Evolutionary conservation across 2,888 invertebrate species (phyloP).

Genomic region (Chalcosyrphus nemorum): DNA sequence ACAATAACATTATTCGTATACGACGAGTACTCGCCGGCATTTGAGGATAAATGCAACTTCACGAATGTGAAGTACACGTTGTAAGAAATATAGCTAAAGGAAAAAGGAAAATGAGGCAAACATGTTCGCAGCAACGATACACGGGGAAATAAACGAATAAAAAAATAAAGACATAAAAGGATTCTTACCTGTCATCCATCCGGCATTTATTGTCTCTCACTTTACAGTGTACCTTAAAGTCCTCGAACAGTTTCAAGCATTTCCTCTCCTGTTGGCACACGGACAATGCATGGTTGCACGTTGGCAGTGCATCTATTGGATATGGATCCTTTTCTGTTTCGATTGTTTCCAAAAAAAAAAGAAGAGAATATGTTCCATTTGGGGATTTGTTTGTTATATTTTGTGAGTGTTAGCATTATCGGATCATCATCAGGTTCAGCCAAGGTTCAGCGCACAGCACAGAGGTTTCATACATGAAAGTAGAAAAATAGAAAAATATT

Average conservation of each 20-base stretch:
- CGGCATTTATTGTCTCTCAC: slow-evolving; percentile 92
- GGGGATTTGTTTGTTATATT: slow-evolving; percentile 31
- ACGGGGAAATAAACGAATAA: background rate
- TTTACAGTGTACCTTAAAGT: slow-evolving; percentile 94
- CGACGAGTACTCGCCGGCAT: slow-evolving; percentile 42
- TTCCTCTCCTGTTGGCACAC: slow-evolving; percentile 92
- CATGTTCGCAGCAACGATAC: slow-evolving; percentile 11
- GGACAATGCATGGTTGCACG: slow-evolving; percentile 93
- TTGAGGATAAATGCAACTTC: slow-evolving; percentile 55
- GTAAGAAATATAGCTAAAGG: background rate
- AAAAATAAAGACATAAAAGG: slow-evolving; percentile 4
- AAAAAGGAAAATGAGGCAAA: slow-evolving; percentile 40
- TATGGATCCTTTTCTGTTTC: slow-evolving; percentile 91
- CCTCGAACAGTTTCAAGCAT: slow-evolving; percentile 91
- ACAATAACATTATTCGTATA: slow-evolving; percentile 57
- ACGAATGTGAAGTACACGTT: slow-evolving; percentile 40
- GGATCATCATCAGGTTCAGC: slow-evolving; percentile 31
- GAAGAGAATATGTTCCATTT: slow-evolving; percentile 9
- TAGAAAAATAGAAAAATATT: slow-evolving; percentile 29
- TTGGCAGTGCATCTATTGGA: slow-evolving; percentile 93
- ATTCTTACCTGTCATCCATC: slow-evolving; percentile 92
- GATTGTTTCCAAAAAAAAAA: slow-evolving; percentile 39
- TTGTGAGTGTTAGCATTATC: slow-evolving; percentile 40
- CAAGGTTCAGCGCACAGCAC: slow-evolving; percentile 11
- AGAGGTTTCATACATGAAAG: slow-evolving; percentile 20